These are phyloP conservation scores for Sparus aurata DNA, from an alignment of 2,797 vertebrate species.

Conservation along the genomic window DNA sequence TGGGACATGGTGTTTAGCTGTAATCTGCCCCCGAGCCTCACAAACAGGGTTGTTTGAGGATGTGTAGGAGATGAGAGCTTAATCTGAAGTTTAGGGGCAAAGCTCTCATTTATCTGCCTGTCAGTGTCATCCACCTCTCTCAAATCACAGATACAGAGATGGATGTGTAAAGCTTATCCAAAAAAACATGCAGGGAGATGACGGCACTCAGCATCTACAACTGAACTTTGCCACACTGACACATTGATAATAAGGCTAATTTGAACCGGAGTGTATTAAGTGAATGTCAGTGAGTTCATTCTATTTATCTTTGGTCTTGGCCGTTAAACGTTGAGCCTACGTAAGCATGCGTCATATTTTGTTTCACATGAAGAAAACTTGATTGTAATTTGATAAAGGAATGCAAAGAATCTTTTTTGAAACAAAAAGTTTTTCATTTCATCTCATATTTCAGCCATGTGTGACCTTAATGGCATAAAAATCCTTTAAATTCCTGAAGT, in stretches of 20 bases:
- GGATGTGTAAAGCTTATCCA: neutral
- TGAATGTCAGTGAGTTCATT: too few species aligned
- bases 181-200: neutral
- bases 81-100: neutral
- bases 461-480: too few species aligned
- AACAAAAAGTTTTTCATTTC: too few species aligned
- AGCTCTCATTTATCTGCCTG: neutral
- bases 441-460: too few species aligned
- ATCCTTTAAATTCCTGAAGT: too few species aligned
- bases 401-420: too few species aligned
- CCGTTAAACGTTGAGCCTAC: too few species aligned
- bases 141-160: neutral
- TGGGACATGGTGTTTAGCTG: conserved; percentile 25
- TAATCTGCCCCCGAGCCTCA: conserved; percentile 26
- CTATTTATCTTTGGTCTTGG: too few species aligned
- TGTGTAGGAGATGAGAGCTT: neutral
- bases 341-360: too few species aligned
- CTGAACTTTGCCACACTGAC: conserved; percentile 7
- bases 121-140: neutral
- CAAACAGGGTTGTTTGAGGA: conserved; percentile 29
- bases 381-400: too few species aligned
- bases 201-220: neutral
- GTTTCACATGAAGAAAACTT: too few species aligned
- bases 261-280: neutral
- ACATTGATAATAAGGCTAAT: neutral